phyloP scores from a whole-genome alignment of 2,113 vertebrate species.

The Melanostigma gelatinosum region DNA sequence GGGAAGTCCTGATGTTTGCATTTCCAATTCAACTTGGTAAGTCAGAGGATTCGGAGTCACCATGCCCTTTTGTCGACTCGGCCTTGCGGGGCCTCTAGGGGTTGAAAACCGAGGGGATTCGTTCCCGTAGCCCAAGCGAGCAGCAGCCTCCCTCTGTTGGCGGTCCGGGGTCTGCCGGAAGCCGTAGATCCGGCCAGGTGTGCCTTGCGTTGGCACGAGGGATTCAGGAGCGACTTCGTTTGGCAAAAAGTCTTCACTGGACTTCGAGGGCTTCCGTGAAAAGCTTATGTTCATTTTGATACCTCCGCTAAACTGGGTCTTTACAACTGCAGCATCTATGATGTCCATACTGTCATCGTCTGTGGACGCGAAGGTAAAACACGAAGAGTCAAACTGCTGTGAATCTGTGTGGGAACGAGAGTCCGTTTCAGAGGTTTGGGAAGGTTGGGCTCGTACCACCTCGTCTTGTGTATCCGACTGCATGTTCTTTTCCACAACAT shows the following conservation, averaged over 20 bases:
- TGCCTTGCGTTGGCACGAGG: neutral
- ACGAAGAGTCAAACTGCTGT: conserved; percentile 64
- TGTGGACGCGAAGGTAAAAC: conserved; percentile 59
- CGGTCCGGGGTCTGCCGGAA: conserved; percentile 85
- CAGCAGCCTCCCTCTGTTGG: conserved; percentile 84
- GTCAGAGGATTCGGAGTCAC: conserved; percentile 62
- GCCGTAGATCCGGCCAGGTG: conserved; percentile 70
- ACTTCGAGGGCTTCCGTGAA: conserved; percentile 64
- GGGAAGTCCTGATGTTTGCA: conserved; percentile 90
- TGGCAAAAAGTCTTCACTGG: neutral
- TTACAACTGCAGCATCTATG: conserved; percentile 53
- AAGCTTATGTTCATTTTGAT: conserved; percentile 68
- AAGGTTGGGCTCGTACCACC: conserved; percentile 2
- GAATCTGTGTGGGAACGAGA: conserved; percentile 59
- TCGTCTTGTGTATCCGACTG: conserved; percentile 3
- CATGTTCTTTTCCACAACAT: neutral
- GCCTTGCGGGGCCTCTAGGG: conserved; percentile 52
- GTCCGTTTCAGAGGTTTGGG: conserved; percentile 40
- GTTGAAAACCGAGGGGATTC: conserved; percentile 60
- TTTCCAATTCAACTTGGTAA: conserved; percentile 91
- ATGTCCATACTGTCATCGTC: conserved; percentile 70
- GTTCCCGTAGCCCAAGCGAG: conserved; percentile 77
- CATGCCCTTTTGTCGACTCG: conserved; percentile 5
- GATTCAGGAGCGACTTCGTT: conserved; percentile 20
- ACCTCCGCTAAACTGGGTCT: conserved; percentile 49